These are phyloP conservation scores for Calliphora vicina DNA, from an alignment of 1,140 invertebrate species.

Conservation along the genomic window DNA sequence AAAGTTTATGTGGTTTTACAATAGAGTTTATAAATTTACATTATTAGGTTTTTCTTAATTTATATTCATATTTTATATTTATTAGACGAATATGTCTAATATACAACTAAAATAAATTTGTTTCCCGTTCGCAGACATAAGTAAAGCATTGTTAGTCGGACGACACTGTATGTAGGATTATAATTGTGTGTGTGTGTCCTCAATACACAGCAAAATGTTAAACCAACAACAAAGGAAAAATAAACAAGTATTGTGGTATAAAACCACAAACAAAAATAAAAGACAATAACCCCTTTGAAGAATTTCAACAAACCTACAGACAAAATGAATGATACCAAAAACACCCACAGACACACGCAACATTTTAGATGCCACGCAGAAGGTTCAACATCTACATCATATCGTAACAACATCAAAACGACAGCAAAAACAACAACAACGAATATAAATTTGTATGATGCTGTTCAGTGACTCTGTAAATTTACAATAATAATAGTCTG, in stretches of 20 bases:
- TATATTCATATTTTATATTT: too few species aligned
- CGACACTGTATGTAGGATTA: neutral
- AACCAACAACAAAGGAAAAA: neutral
- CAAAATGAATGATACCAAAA: neutral
- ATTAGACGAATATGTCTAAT: too few species aligned
- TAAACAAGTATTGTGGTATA: slow-evolving; percentile 1
- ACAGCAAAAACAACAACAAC: neutral
- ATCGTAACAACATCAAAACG: neutral
- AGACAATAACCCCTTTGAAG: slow-evolving; percentile 9
- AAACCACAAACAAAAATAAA: slow-evolving; percentile 1
- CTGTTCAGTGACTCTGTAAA: neutral
- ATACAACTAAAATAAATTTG: too few species aligned
- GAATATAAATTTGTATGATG: neutral
- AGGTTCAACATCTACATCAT: neutral
- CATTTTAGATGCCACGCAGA: neutral
- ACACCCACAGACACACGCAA: neutral
- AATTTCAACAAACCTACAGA: neutral
- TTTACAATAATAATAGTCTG: neutral
- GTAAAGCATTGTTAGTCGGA: neutral
- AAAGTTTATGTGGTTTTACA: too few species aligned
- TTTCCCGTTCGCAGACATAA: neutral
- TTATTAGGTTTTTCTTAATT: too few species aligned
- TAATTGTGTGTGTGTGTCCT: neutral
- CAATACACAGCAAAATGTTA: neutral
- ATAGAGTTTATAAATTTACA: too few species aligned